Evolutionary conservation across 2,888 invertebrate genomes (phyloP).

Genomic region (Eupeodes latifasciatus): DNA sequence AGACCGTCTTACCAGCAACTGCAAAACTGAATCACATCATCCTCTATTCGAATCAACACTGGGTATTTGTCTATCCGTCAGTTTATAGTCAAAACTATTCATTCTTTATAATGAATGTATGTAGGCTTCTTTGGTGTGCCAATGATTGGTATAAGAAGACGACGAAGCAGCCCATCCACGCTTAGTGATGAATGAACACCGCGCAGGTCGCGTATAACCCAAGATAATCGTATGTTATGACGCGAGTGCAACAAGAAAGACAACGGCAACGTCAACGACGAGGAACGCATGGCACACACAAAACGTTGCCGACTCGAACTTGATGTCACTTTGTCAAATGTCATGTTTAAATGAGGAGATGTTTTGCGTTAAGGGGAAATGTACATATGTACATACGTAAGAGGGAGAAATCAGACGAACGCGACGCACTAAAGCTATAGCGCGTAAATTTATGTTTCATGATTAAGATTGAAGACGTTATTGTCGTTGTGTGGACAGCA

Average conservation of each 20-base stretch:
- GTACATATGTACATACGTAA: no score
- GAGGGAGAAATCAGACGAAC: not conserved
- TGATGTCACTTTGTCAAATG: constrained; percentile 79
- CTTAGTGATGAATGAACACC: constrained; percentile 71
- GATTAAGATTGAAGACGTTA: constrained; percentile 49
- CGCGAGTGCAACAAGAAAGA: constrained; percentile 24
- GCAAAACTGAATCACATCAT: constrained; percentile 27
- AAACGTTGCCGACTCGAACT: constrained; percentile 67
- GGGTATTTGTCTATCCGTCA: constrained; percentile 70
- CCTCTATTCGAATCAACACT: constrained; percentile 61
- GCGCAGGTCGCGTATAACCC: constrained; percentile 25
- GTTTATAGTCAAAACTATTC: constrained; percentile 68
- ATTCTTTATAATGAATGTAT: not conserved
- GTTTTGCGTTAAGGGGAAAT: constrained; percentile 27
- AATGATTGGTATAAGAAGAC: constrained; percentile 45
- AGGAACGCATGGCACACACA: constrained; percentile 71
- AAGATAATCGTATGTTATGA: constrained; percentile 33
- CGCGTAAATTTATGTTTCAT: constrained; percentile 71
- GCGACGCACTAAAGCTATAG: constrained; percentile 33
- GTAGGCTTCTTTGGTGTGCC: constrained; percentile 32
- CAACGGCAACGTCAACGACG: constrained; percentile 44
- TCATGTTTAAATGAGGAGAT: constrained; percentile 77
- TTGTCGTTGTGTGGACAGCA: constrained; percentile 24
- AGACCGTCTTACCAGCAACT: not conserved
- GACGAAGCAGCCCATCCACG: constrained; percentile 3